Evolutionary conservation across 1,140 invertebrate species (phyloP).

Genomic region (Adelges cooleyi): DNA sequence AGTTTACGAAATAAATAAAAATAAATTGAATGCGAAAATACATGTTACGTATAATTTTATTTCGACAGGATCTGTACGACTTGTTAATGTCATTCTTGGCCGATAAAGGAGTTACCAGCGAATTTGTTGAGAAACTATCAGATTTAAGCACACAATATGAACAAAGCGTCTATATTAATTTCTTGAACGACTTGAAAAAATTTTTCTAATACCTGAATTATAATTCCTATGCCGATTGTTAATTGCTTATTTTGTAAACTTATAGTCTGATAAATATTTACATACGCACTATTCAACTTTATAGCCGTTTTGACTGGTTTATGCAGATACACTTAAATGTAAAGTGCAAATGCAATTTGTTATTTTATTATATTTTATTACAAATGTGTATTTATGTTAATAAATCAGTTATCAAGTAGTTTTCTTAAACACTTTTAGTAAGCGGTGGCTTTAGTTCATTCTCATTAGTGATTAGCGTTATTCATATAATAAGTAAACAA

Average conservation of each 20-base stretch:
- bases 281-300: background rate
- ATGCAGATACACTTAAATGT: too few species aligned
- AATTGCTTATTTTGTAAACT: conserved; percentile 14
- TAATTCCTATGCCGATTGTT: background rate
- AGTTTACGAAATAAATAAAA: conserved; percentile 39
- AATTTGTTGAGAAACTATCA: conserved; percentile 76
- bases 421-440: too few species aligned
- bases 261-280: conserved; percentile 1
- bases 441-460: too few species aligned
- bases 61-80: conserved; percentile 80
- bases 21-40: background rate
- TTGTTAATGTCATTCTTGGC: conserved; percentile 85
- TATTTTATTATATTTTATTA: too few species aligned
- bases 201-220: conserved; percentile 46
- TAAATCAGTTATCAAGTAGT: too few species aligned
- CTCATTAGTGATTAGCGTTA: too few species aligned
- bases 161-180: conserved; percentile 71
- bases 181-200: conserved; percentile 72
- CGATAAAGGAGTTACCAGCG: conserved; percentile 83
- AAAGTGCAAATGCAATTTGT: too few species aligned
- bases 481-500: too few species aligned
- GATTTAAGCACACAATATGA: conserved; percentile 81
- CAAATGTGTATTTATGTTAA: too few species aligned
- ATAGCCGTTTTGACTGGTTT: background rate
- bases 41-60: conserved; percentile 31